Evolutionary conservation across 2,113 vertebrate genomes (phyloP).

Genomic region (Bungarus multicinctus): DNA sequence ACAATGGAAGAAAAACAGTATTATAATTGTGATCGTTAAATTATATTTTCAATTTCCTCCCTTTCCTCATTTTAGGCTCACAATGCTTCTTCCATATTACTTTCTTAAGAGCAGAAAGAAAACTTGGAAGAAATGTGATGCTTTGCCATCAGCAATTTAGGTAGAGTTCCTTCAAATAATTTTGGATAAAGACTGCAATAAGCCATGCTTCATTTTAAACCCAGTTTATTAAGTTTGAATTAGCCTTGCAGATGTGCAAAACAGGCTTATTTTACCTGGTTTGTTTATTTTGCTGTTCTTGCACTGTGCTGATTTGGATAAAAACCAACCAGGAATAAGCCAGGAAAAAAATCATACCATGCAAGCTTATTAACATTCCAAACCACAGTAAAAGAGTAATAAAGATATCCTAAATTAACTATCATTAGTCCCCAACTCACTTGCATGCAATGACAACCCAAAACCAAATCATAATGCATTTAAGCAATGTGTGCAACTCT

Average conservation of each 20-base stretch:
- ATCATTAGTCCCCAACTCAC: neutral
- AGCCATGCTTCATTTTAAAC: neutral
- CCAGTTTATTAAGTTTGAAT: neutral
- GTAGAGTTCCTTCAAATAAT: neutral
- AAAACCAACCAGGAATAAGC: neutral
- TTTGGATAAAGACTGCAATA: neutral
- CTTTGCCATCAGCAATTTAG: constrained; percentile 13
- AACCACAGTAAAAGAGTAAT: neutral
- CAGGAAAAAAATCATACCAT: neutral
- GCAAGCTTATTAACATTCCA: neutral
- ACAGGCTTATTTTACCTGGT: neutral
- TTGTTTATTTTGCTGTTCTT: neutral
- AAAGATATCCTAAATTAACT: neutral
- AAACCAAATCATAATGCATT: neutral
- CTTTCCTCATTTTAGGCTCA: neutral
- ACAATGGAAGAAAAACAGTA: neutral
- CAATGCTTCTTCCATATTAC: neutral
- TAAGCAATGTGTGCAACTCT: neutral
- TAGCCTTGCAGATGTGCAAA: neutral
- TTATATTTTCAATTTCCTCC: constrained; percentile 5
- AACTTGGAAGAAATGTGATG: constrained; percentile 8
- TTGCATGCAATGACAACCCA: neutral
- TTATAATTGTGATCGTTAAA: neutral
- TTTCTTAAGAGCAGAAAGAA: neutral
- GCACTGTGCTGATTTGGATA: neutral